Evolutionary conservation across 2,113 vertebrate species (phyloP).

Genomic region (Gymnogyps californianus): DNA sequence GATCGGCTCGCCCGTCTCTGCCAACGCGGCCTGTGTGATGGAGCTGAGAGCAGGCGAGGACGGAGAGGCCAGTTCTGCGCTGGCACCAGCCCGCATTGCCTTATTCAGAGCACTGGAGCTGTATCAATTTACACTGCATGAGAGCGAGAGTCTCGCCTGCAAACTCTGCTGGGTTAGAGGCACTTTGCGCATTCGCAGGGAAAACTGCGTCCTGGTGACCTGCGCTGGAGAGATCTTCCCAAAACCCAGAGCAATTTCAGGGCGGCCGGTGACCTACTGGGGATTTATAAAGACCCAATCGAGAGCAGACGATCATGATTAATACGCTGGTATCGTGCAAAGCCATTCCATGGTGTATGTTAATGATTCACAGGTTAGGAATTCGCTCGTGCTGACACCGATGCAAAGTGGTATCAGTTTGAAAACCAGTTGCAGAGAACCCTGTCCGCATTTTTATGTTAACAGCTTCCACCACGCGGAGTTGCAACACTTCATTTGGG

Average conservation of each 20-base stretch:
- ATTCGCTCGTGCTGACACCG: not conserved
- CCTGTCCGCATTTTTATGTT: conserved; percentile 22
- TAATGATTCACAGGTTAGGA: conserved; percentile 16
- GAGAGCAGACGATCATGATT: not conserved
- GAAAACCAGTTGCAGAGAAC: conserved; percentile 13
- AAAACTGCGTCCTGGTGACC: not conserved
- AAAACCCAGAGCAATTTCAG: not conserved
- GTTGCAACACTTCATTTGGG: not conserved
- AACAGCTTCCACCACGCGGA: not conserved
- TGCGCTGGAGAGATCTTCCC: not conserved
- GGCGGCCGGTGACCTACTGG: not conserved
- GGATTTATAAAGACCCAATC: not conserved
- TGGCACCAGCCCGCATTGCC: not conserved
- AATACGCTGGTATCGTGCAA: not conserved
- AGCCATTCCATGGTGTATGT: not conserved
- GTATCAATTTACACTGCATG: not conserved
- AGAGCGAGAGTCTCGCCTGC: rapidly evolving
- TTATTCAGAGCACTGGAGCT: not conserved
- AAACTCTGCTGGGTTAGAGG: not conserved
- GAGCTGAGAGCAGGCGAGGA: not conserved
- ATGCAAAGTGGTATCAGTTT: not conserved
- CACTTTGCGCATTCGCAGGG: rapidly evolving
- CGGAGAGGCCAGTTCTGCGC: not conserved
- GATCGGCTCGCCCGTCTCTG: not conserved
- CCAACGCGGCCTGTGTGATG: rapidly evolving